Base-by-base conservation (phyloP, 2,888 invertebrate species). In the Elaeidobius kamerunicus region DNA sequence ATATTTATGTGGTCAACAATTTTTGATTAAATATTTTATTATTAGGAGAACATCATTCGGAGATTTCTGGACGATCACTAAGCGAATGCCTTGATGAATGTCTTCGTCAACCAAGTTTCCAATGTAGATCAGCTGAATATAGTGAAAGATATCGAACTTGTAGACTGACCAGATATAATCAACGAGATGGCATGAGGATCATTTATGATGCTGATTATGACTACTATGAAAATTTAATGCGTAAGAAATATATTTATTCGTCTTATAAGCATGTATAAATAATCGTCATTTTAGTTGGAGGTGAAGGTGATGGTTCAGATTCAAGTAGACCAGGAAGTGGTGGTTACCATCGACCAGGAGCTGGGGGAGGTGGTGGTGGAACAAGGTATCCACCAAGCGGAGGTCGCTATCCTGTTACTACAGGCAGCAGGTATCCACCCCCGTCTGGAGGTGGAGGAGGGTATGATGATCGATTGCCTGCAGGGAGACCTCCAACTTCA, bases 51-150 rank as follows among this genome's bases (percentile, higher is more conserved):
- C 91, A 88, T 72, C 91, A 91, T 71, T 90, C 91, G 3, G 92
- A 92, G 75, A 90, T 91, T 65, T 90, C 89, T 3, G 57, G 91
- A 39, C 79, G 91, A 56, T 89, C 91, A 11, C 76, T 93, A 55
- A 91, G 91, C 73, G 92, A 93, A 73, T 93, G 93, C 68, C 73
- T 93, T 64, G 91, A 92, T 70, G 92, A 92, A 69, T 93, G 93
- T 69, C 77, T 92, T 59, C 77, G 91, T 58, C 91, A 91, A 74
- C 88, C 91, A 11, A 91, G 91, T 71, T 91, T 91, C 71, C 90
- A 90, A 67, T 92, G 92, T 76, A 83, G 90, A 68, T 91, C 91
- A 40, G 90, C 90, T 0, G 89, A 91, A 57, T 92, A 91, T 72
- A 91, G 91, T 63, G 91, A 91, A 68, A 80, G 91, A 17, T 89